Evolutionary conservation across 1,140 invertebrate species (phyloP).

Genomic region (Anthonomus grandis): DNA sequence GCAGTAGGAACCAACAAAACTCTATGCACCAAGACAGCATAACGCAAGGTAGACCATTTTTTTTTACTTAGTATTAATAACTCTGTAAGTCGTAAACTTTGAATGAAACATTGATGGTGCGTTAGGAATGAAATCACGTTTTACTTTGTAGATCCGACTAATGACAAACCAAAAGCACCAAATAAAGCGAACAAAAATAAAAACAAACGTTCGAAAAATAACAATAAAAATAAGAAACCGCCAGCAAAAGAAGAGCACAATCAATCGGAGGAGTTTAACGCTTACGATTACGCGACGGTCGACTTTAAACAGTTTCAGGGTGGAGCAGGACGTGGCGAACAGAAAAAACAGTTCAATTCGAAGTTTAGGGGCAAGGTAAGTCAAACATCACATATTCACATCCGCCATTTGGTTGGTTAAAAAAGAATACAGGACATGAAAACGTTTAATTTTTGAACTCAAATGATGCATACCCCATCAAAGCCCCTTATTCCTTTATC

Average conservation of each 20-base stretch:
- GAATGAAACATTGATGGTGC: too few relatives aligned
- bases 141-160: not conserved
- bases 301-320: constrained; percentile 52
- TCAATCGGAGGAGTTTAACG: constrained; percentile 24
- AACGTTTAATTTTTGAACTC: not conserved
- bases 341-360: constrained; percentile 36
- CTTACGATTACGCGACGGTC: constrained; percentile 52
- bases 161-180: not conserved
- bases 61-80: too few relatives aligned
- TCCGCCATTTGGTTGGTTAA: too few relatives aligned
- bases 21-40: too few relatives aligned
- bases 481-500: not conserved
- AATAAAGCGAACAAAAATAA: not conserved
- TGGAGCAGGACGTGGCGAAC: constrained; percentile 37
- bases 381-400: constrained; percentile 1
- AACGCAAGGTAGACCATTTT: too few relatives aligned
- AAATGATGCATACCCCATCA: not conserved
- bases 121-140: not conserved
- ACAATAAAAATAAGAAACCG: not conserved
- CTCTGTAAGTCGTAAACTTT: too few relatives aligned
- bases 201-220: not conserved
- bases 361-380: constrained; percentile 45
- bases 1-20: too few relatives aligned
- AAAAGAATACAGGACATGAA: not conserved
- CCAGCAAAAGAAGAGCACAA: not conserved